phyloP scores from a whole-genome alignment of 2,113 vertebrate genomes.

The Entomyzon cyanotis region DNA sequence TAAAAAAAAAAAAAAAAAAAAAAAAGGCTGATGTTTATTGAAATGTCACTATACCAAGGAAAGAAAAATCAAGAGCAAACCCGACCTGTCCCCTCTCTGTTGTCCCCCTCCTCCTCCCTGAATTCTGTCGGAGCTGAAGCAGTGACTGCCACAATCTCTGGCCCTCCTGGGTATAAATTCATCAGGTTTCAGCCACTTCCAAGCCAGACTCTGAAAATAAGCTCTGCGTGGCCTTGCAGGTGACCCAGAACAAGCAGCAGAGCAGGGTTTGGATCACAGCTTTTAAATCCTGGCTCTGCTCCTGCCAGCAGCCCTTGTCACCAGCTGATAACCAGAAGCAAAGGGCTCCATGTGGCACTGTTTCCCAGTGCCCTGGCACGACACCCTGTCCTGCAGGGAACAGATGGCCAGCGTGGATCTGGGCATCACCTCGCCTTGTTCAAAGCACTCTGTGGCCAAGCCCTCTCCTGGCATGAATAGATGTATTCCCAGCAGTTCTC shows the following conservation, averaged over 20 bases:
- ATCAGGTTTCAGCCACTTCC: not conserved
- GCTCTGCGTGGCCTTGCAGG: not conserved
- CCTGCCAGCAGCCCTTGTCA: not conserved
- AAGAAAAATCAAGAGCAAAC: not conserved
- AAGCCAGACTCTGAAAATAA: not conserved
- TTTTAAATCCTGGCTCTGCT: not conserved
- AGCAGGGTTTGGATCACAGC: not conserved
- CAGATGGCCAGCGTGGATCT: not conserved
- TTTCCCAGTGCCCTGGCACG: not conserved
- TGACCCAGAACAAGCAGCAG: not conserved
- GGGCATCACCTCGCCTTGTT: not conserved
- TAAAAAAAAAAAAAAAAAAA: not conserved
- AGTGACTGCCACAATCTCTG: not conserved
- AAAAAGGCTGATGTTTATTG: not conserved
- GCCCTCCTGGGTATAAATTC: not conserved
- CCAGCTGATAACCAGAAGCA: not conserved
- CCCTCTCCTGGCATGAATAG: not conserved
- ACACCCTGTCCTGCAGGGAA: not conserved
- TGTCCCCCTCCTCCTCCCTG: accelerated
- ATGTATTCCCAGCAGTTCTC: not conserved
- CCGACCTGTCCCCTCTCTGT: not conserved
- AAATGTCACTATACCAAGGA: not conserved
- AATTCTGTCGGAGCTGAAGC: not conserved
- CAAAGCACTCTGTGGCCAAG: not conserved
- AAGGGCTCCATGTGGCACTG: not conserved